Base-by-base conservation (phyloP, 64 coral and sea anemone species). In the Trachythela sp. region DNA sequence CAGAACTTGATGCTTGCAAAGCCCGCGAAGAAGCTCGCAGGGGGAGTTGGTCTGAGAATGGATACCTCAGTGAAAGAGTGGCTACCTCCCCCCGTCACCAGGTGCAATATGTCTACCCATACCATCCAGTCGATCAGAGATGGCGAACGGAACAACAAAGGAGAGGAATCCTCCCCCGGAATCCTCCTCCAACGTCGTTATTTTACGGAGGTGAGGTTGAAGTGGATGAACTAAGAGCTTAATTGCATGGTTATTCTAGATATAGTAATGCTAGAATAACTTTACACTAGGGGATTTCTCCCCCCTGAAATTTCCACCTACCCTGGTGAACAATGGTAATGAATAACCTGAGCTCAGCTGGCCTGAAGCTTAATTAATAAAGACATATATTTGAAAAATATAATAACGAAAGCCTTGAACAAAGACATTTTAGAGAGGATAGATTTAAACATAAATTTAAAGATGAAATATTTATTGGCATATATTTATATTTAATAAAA, bases 81-180 rank as follows among this genome's bases (percentile, higher is more conserved):
- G 86, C 41, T 24, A 92, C 18, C 60, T 50, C 92, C 20, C 93
- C 91, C 36, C 59, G 88, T 22, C 49, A 93, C 52, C 93, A 94
- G 27, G 64, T 94, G 8, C 96, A 99, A 64, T 70, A 95, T 11
- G 93, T 99, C 31, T 94, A 95, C 30, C 93, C 96, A 91, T 51
- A 84, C 70, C 88, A 91, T 31, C 36, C 40, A 9, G 85, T 93
- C 42, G 88, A 99, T 48, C 85, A 59, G 9, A 95, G 67, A 85
- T 84, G 96, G 83, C 90, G 92, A 91, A 77, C 88, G 70, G 92
- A 97, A 86, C 95, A 94, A 35, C 86, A 95, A 71, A 86, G 91
- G 67, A 88, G 87, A 77, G 95, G 95, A 14, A 92, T 99, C 48
- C 77, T 94, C 36, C 86, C 91, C 13, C 72, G 95, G 89, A 86